These are phyloP conservation scores for Caenorhabditis afra DNA, from an alignment of 2,888 invertebrate species.

Conservation along the genomic window DNA sequence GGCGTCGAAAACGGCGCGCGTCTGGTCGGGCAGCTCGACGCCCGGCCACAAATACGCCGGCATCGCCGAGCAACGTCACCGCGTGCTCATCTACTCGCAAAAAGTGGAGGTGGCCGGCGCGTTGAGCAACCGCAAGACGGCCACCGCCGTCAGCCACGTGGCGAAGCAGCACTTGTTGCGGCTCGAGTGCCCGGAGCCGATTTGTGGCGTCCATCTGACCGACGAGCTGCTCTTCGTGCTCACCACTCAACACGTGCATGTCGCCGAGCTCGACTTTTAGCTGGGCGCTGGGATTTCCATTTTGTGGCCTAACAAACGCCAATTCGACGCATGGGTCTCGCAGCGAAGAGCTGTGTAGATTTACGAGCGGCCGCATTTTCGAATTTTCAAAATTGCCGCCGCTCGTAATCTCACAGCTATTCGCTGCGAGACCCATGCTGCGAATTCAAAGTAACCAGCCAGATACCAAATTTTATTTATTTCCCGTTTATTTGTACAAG, in stretches of 20 bases:
- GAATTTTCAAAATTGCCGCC: too few species aligned
- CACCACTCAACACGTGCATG: conserved; percentile 36
- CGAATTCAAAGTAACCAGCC: too few species aligned
- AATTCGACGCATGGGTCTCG: too few species aligned
- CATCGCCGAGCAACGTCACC: conserved; percentile 67
- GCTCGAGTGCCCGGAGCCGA: conserved; percentile 28
- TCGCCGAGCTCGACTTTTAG: conserved; percentile 7
- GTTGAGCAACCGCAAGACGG: conserved; percentile 60
- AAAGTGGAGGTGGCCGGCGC: conserved; percentile 59
- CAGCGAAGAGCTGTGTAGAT: too few species aligned
- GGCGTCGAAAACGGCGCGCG: conserved; percentile 57
- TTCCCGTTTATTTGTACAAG: too few species aligned
- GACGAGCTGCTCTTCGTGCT: conserved; percentile 17
- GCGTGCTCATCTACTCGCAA: conserved; percentile 71
- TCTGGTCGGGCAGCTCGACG: conserved; percentile 61
- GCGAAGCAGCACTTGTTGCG: conserved; percentile 56
- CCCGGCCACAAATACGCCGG: conserved; percentile 65
- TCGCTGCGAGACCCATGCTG: too few species aligned
- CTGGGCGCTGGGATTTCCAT: too few species aligned
- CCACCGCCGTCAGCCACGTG: conserved; percentile 39
- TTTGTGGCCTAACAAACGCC: too few species aligned
- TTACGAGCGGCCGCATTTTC: too few species aligned
- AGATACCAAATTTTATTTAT: too few species aligned
- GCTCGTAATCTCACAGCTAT: too few species aligned
- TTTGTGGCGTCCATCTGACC: conserved; percentile 39